Evolutionary conservation across 2,113 vertebrate genomes (phyloP), one percentile per base, ranked within the genome.

Genomic region (Tenebrosternarchus preto): DNA sequence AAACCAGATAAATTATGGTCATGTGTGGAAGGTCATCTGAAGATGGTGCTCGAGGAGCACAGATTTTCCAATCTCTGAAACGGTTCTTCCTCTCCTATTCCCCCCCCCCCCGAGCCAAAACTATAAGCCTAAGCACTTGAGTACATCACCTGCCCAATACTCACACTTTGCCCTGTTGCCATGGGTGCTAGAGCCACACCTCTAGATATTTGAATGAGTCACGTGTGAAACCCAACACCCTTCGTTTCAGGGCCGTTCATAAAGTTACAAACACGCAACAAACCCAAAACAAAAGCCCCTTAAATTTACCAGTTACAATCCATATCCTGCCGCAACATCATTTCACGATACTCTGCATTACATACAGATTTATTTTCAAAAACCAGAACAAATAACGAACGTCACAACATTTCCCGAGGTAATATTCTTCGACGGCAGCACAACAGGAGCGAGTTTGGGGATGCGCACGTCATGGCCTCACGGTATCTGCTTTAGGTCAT

Each of bases 191-290:
- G 77, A 83, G 84, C 88, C 89, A 88, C 90, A 83, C 91, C 91
- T 89, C 88, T 84, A 85, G 82, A 89, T 85, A 85, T 89, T 83
- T 92, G 86, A 91, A 92, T 91, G 86, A 76, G 76, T 91, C 89
- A 87, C 85, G 43, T 86, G 86, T 80, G 53, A 61, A 29, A 60
- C 19, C 43, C 5, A 16, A 63, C 61, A 24, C 55, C 50, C 29
- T 81, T 81, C 56, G 59, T 82, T 80, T 72, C 25, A 68, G 20
- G 73, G 4, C n/a, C 27, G 43, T 25, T 46, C 5, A 63, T 64
- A 73, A 25, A 80, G 61, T 56, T 69, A 24, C n/a, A n/a, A n/a
- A n/a, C n/a, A n/a, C n/a, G n/a, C n/a, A n/a, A n/a, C n/a, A n/a
- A n/a, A n/a, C n/a, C n/a, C n/a, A 4, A 27, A 22, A 71, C 22